Evolutionary conservation across 2,797 vertebrate species (phyloP), one percentile per base, ranked within the genome.

Genomic region (Anableps anableps): DNA sequence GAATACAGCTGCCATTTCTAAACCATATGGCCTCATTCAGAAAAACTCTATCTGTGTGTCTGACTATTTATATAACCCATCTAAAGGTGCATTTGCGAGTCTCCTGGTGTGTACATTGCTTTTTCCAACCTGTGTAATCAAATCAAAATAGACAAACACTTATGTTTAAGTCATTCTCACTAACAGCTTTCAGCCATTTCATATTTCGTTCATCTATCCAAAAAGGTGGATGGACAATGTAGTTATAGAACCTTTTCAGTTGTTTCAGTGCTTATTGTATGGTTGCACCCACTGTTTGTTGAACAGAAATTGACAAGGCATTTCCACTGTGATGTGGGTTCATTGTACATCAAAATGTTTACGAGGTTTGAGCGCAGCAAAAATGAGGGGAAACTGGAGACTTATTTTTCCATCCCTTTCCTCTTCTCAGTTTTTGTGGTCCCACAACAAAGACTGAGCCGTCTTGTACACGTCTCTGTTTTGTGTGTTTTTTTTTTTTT

Each of bases 261-360:
- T 71, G 16, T 64, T 58, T 58, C 74, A 73, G 58, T 58, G 10
- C 72, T 80, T 68, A 34, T 81, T 79, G 81, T 38, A 77, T 36
- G 13, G 64, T 7, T 55, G 64, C 72, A 38, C 58, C 58, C 47
- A 16, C 34, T 36, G 78, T 78, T 84, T 55, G 77, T 58, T 36
- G 58, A 66, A 72, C 16, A 66, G 43, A 68, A 72, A 74, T 2
- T 82, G 73, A 77, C 62, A 53, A 79, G 26, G 72, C 70, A 50
- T 47, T 51, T 72, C 66, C 36, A 62, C 66, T 68, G 45, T 51
- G 71, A 36, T 74, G 45, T 47, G 76, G 90, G 83, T 86, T 90
- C 83, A 84, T 64, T 84, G 78, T 85, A 83, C 83, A 83, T 90
- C 62, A 83, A 79, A 92, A 88, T 91, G 86, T 94, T 93, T 91